phyloP scores from a whole-genome alignment of 2,797 vertebrate genomes.

The Tympanoctomys barrerae region DNA sequence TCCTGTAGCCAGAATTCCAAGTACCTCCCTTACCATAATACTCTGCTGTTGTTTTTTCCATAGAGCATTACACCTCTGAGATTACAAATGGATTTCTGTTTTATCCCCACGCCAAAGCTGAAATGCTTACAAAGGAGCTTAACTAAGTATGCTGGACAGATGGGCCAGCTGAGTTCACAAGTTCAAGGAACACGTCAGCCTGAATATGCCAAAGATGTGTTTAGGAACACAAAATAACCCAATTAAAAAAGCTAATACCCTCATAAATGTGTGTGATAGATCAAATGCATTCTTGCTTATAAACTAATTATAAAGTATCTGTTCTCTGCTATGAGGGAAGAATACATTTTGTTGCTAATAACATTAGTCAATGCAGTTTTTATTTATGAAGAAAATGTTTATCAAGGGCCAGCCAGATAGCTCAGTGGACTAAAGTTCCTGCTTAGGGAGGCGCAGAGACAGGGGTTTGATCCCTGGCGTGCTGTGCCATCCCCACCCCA shows the following conservation, averaged over 20 bases:
- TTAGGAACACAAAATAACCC: constrained; percentile 47
- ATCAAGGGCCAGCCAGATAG: no score
- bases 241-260: constrained; percentile 66
- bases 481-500: no score
- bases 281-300: constrained; percentile 66
- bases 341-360: constrained; percentile 66
- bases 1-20: constrained; percentile 33
- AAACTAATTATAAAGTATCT: constrained; percentile 68
- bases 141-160: constrained; percentile 53
- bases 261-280: constrained; percentile 69
- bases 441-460: no score
- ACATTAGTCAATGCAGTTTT: constrained; percentile 44
- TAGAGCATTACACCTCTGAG: constrained; percentile 47
- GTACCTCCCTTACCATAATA: constrained; percentile 31
- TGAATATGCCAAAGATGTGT: constrained; percentile 27
- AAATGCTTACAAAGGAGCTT: constrained; percentile 67
- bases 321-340: constrained; percentile 56
- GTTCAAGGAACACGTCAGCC: constrained; percentile 67
- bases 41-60: constrained; percentile 50
- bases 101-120: constrained; percentile 70
- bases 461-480: no score
- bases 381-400: constrained; percentile 56
- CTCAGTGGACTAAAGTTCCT: no score
- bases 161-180: constrained; percentile 64
- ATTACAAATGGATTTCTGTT: constrained; percentile 68